Evolutionary conservation across 2,797 vertebrate species (phyloP), one percentile per base, ranked within the genome.

Genomic region (Enteromius thamalakanensis): DNA sequence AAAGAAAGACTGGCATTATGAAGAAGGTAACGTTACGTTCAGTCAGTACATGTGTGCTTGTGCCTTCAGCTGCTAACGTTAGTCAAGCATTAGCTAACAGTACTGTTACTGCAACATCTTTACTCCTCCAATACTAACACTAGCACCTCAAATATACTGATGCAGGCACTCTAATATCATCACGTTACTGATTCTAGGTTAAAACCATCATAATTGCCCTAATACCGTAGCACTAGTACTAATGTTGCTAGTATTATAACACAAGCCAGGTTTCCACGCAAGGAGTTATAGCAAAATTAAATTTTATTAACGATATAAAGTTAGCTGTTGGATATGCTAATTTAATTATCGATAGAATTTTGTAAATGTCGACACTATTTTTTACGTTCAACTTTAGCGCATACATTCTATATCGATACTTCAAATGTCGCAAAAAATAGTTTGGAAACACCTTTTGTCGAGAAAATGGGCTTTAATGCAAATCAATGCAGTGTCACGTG

Each of bases 1-100:
- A 98, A 92, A 95, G 97, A 93, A 99, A 99, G 94, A 99, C 97
- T 1, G 97, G 97, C 81, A 99, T 99, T 72, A 98, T 98, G 97
- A 98, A 99, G 89, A 98, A 98, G 97, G 97, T 98, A 82, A 32
- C 2, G 29, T 26, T 26, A 32, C 91, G 92, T 34, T 74, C 26
- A 70, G 9, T 19, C 62, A 21, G 60, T 9, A 45, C 49, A 8
- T 53, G 21, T 53, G 60, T 62, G 26, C 14, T 15, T 6, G 26
- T 15, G 74, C 42, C 3, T 42, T 6, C 26, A 64, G 11, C 17
- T 81, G 51, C 40, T 65, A 34, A 34, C 34, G 34, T 34, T 34
- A 8, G 42, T 79, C 2, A 47, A 37, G 47, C 45, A 14, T 53
- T 9, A 55, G 9, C 53, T 55, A 19, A 32, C 21, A 45, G 76